Conservation (phyloP, 2,888 invertebrate species). For the Erannis defoliaria region DNA sequence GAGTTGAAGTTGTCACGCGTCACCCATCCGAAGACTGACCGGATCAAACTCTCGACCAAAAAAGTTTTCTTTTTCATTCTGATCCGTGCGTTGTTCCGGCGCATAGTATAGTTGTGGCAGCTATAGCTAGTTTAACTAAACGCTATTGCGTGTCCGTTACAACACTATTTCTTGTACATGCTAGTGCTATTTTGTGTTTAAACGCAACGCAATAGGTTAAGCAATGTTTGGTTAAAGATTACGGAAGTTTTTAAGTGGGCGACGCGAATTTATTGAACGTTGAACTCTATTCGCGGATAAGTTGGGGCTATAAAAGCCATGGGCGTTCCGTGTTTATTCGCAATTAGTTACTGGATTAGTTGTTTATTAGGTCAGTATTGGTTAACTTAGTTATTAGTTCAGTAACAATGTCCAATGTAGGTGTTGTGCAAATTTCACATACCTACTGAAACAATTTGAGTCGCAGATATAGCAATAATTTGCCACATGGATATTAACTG, state of each 20-base stretch:
- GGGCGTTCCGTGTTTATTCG: conserved; percentile 22
- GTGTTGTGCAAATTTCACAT: too few relatives aligned
- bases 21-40: too few relatives aligned
- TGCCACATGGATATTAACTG: too few relatives aligned
- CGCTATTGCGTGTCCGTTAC: conserved; percentile 42
- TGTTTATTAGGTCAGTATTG: neutral
- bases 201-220: conserved; percentile 39
- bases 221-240: conserved; percentile 44
- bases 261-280: conserved; percentile 24
- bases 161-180: conserved; percentile 33
- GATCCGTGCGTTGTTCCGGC: neutral
- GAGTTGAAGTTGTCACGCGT: too few relatives aligned
- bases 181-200: conserved; percentile 40
- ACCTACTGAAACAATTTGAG: too few relatives aligned
- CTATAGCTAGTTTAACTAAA: conserved; percentile 36
- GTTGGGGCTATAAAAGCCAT: neutral
- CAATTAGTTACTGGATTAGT: conserved; percentile 8
- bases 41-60: too few relatives aligned
- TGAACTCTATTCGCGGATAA: conserved; percentile 28
- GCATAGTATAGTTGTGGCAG: conserved; percentile 5
- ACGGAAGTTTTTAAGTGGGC: conserved; percentile 41
- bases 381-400: neutral
- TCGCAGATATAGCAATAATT: too few relatives aligned
- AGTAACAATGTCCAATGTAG: too few relatives aligned
- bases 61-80: neutral